phyloP scores from a whole-genome alignment of 2,113 vertebrate genomes.

The Pogonocichla stellata region DNA sequence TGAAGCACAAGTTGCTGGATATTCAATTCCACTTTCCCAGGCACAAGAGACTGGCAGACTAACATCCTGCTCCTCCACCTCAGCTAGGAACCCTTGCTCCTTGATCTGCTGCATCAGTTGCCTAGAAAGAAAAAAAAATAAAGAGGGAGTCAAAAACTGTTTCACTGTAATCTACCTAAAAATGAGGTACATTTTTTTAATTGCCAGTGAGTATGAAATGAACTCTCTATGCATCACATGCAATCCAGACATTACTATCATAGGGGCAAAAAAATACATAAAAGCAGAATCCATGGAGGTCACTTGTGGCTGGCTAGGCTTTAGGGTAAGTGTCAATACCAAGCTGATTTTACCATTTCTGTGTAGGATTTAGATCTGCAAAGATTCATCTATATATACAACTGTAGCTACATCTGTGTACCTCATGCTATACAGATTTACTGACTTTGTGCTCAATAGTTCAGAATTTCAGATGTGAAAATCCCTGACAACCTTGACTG shows the following conservation, averaged over 20 bases:
- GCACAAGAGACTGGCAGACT: conserved; percentile 85
- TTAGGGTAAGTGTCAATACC: not conserved
- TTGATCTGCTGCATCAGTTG: conserved; percentile 87
- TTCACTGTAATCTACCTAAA: not conserved
- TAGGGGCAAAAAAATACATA: not conserved
- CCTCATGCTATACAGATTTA: not conserved
- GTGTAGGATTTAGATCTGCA: not conserved
- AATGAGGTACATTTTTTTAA: not conserved
- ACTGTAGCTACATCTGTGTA: not conserved
- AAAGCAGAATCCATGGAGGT: not conserved
- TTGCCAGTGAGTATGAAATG: not conserved
- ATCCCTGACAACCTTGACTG: not conserved
- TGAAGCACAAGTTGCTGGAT: conserved; percentile 79
- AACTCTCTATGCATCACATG: not conserved
- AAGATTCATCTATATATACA: not conserved
- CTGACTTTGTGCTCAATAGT: not conserved
- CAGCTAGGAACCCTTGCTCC: conserved; percentile 72
- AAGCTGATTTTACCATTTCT: not conserved
- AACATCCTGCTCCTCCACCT: conserved; percentile 75
- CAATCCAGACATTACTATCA: not conserved
- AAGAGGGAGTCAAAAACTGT: not conserved
- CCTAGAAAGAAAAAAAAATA: conserved; percentile 65
- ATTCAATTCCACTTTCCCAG: conserved; percentile 85
- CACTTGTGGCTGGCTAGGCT: not conserved
- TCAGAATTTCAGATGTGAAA: not conserved